These are phyloP conservation scores for Pitangus sulphuratus DNA, from an alignment of 2,797 vertebrate species.

Conservation along the genomic window DNA sequence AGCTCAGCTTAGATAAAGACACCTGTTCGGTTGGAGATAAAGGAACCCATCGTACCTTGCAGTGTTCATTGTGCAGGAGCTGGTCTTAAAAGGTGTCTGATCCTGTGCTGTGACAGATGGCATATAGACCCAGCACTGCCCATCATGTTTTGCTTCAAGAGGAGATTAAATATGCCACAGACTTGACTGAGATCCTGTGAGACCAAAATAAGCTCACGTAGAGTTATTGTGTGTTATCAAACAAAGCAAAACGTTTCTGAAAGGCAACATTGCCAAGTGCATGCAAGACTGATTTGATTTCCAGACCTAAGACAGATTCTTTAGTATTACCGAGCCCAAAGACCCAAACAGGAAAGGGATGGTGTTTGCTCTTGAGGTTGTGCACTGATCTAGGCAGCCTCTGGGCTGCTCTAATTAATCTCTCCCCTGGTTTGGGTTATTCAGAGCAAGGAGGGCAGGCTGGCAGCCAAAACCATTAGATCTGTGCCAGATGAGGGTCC, in stretches of 20 bases:
- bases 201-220: neutral
- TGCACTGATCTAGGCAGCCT: neutral
- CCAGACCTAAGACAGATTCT: neutral
- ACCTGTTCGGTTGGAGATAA: neutral
- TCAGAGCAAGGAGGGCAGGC: neutral
- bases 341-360: neutral
- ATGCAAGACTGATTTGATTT: slow-evolving; percentile 31
- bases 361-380: neutral
- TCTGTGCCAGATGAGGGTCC: neutral
- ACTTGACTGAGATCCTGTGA: neutral
- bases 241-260: neutral
- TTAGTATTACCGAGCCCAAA: neutral
- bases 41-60: neutral
- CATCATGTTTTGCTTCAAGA: neutral
- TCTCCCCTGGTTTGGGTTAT: neutral
- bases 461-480: neutral
- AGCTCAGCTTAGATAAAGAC: neutral
- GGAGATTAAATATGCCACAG: neutral
- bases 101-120: neutral
- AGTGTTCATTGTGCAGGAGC: neutral
- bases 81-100: neutral
- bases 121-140: neutral
- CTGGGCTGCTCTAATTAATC: neutral
- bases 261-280: neutral
- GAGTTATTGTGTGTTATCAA: neutral